Base-by-base conservation (phyloP, 2,888 invertebrate genomes). In the Dysmachus trigonus region DNA sequence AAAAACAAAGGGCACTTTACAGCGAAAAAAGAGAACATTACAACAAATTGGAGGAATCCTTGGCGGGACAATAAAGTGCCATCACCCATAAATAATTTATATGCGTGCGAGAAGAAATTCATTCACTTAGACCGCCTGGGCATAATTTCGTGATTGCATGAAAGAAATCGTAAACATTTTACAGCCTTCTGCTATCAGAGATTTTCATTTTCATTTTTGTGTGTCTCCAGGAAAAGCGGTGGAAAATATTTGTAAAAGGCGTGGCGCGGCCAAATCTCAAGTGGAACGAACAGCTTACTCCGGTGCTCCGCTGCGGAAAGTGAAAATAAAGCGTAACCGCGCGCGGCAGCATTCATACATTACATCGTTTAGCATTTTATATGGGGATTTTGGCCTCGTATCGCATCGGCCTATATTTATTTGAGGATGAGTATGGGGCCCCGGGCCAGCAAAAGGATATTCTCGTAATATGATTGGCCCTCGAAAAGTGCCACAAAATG, bases 91-190 rank as follows among this genome's bases (percentile, higher is more conserved):
- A 22, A 62, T 62, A 62, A 62, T 62, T 6, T 7, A 62, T 62
- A 62, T 62, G 62, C 62, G 22, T 62, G 62, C 62, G 22, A 62
- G 62, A 62, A 22, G 62, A n/a, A 62, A 62, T 62, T 22, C 62
- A 62, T 62, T 62, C 62, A 62, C 62, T 62, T 62, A 62, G 62
- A 4, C 27, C 62, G 62, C 62, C 22, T 62, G 27, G 62, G 62
- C 62, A 62, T 62, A 62, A 62, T 62, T 81, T n/a, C 18, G 53
- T 81, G 51, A 30, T 53, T 81, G 33, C 62, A 81, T 81, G 47
- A 81, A 81, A 81, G 62, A 81, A 81, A 81, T 81, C 81, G 81
- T 81, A 81, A 81, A 81, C 53, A 81, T 81, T 81, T 81, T 81
- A 81, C 33, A 62, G 33, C 81, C 30, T 31, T 31, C n/a, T 76